These are phyloP conservation scores for Volucella inanis DNA, from an alignment of 2,888 invertebrate genomes.

Conservation along the genomic window DNA sequence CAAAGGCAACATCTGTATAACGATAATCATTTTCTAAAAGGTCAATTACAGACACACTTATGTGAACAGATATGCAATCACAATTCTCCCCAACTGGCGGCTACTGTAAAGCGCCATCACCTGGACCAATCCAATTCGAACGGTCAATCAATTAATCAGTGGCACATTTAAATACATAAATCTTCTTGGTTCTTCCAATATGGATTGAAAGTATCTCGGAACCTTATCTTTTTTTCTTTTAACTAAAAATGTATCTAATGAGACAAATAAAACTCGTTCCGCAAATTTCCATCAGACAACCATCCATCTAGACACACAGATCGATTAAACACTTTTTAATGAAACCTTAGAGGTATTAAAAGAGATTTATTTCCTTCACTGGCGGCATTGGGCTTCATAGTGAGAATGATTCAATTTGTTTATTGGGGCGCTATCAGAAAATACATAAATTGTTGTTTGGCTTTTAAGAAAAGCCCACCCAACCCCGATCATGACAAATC, in stretches of 20 bases:
- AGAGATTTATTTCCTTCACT: conserved; percentile 44
- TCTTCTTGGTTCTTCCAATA: conserved; percentile 22
- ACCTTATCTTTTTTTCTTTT: conserved; percentile 30
- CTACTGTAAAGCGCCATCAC: conserved; percentile 45
- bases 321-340: conserved; percentile 59
- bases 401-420: conserved; percentile 61
- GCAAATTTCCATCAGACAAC: conserved; percentile 59
- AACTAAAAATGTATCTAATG: conserved; percentile 63
- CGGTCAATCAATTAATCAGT: conserved; percentile 56
- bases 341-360: conserved; percentile 56
- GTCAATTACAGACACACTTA: conserved; percentile 47
- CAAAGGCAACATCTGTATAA: neutral
- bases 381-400: conserved; percentile 36
- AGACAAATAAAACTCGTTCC: conserved; percentile 61
- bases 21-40: conserved; percentile 21
- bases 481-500: conserved; percentile 43
- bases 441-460: conserved; percentile 54
- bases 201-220: neutral
- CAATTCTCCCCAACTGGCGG: conserved; percentile 41
- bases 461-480: conserved; percentile 55
- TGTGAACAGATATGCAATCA: conserved; percentile 44
- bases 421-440: conserved; percentile 55
- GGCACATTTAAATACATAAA: conserved; percentile 63
- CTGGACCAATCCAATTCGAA: conserved; percentile 47
- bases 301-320: conserved; percentile 48